Conservation (phyloP, 2,888 invertebrate species). For the Scotopteryx bipunctaria region DNA sequence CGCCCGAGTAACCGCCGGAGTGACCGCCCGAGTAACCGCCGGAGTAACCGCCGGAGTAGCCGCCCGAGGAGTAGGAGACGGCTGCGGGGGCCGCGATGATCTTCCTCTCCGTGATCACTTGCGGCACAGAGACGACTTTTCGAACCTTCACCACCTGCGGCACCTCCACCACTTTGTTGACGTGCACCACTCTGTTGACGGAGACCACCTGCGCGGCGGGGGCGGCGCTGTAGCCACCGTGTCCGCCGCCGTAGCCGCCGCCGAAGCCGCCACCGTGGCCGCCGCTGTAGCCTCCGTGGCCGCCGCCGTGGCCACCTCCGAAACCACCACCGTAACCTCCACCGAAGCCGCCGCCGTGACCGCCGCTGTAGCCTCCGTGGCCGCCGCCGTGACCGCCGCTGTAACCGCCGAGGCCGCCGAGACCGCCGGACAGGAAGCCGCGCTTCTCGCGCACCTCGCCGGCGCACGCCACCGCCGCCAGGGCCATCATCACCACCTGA, state of each 20-base stretch:
- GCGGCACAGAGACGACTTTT: slow-evolving; percentile 58
- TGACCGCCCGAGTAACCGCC: slow-evolving; percentile 26
- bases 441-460: slow-evolving; percentile 38
- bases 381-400: slow-evolving; percentile 21
- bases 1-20: slow-evolving; percentile 21
- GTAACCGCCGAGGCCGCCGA: slow-evolving; percentile 21
- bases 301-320: slow-evolving; percentile 20
- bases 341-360: slow-evolving; percentile 14
- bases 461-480: slow-evolving; percentile 35
- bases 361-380: slow-evolving; percentile 21
- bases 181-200: slow-evolving; percentile 52
- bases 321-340: slow-evolving; percentile 21
- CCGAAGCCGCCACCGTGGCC: slow-evolving; percentile 14
- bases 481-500: slow-evolving; percentile 40
- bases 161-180: slow-evolving; percentile 50
- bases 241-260: slow-evolving; percentile 21
- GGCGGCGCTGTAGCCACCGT: slow-evolving; percentile 28
- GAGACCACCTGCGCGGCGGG: slow-evolving; percentile 41
- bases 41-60: slow-evolving; percentile 16
- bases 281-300: slow-evolving; percentile 21
- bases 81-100: slow-evolving; percentile 47
- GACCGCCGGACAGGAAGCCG: slow-evolving; percentile 28
- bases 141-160: slow-evolving; percentile 52
- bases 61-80: slow-evolving; percentile 26
- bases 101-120: slow-evolving; percentile 57